phyloP scores from a whole-genome alignment of 2,888 invertebrate species.

The Marasmarcha lunaedactyla region DNA sequence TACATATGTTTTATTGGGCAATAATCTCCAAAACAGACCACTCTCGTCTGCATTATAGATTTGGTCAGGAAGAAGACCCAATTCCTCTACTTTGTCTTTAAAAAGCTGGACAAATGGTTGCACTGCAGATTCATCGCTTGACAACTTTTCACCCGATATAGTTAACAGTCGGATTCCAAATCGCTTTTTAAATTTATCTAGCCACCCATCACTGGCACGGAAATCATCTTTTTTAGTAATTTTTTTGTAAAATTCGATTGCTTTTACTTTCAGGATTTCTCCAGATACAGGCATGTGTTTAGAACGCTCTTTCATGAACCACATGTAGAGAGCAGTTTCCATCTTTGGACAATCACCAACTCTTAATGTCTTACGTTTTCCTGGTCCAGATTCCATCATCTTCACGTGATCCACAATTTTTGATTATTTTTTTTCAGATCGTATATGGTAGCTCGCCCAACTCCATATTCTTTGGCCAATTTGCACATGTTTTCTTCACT shows the following conservation, averaged over 20 bases:
- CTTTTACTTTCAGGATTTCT: constrained; percentile 22
- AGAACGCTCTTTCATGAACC: constrained; percentile 20
- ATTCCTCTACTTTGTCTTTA: constrained; percentile 20
- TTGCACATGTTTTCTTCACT: constrained; percentile 19
- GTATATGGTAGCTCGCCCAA: constrained; percentile 10
- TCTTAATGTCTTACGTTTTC: constrained; percentile 22
- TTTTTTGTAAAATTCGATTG: constrained; percentile 22
- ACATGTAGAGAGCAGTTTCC: constrained; percentile 21
- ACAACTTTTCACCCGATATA: constrained; percentile 11
- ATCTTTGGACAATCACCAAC: constrained; percentile 20
- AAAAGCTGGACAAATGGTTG: constrained; percentile 22
- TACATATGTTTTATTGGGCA: constrained; percentile 19
- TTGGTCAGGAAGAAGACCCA: constrained; percentile 20
- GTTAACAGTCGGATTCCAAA: constrained; percentile 21
- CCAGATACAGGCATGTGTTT: constrained; percentile 22
- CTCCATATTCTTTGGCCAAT: constrained; percentile 19
- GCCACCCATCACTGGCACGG: constrained; percentile 25
- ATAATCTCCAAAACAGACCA: constrained; percentile 17
- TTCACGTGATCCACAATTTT: constrained; percentile 19
- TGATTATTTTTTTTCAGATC: constrained; percentile 13
- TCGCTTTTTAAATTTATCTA: constrained; percentile 27
- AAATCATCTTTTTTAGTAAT: constrained; percentile 23
- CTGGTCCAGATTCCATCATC: constrained; percentile 19
- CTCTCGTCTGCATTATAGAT: constrained; percentile 21
- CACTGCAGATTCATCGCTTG: constrained; percentile 18